Conservation (phyloP, 2,113 vertebrate genomes). For the Crotalus horridus region DNA sequence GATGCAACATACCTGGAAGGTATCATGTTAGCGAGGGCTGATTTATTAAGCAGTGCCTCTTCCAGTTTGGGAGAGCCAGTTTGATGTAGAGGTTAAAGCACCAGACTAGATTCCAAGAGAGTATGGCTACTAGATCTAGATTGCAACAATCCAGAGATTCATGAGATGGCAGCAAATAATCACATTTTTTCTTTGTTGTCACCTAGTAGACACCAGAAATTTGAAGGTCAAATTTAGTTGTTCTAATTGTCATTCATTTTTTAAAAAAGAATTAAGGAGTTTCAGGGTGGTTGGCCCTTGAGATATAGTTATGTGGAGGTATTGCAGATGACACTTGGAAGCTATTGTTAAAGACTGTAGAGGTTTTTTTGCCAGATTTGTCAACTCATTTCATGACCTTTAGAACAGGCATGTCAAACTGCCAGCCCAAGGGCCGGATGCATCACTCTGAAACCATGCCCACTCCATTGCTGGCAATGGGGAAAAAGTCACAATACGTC, state of each 20-base stretch:
- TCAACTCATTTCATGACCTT: background rate
- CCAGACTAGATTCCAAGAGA: background rate
- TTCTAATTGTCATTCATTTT: background rate
- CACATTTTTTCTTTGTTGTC: background rate
- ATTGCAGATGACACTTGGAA: background rate
- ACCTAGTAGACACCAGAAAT: background rate
- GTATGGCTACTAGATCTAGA: background rate
- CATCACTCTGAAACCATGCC: no score
- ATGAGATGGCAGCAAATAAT: background rate
- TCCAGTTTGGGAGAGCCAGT: background rate
- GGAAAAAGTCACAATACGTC: no score
- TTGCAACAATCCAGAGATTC: background rate
- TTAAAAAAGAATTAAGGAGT: background rate
- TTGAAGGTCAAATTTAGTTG: background rate
- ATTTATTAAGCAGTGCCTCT: background rate
- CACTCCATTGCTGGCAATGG: no score
- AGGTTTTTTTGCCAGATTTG: background rate
- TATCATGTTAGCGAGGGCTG: background rate
- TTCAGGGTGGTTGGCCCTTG: background rate
- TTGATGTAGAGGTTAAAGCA: background rate
- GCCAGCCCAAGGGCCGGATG: no score
- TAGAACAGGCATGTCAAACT: background rate
- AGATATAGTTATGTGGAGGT: background rate
- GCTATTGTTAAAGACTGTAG: background rate
- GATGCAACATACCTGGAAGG: background rate